A percentile compares a stretch with the other conserved stretches of the same genome.
Evolutionary conservation across 2,113 vertebrate species (phyloP).

Genomic region (Eptesicus fuscus): DNA sequence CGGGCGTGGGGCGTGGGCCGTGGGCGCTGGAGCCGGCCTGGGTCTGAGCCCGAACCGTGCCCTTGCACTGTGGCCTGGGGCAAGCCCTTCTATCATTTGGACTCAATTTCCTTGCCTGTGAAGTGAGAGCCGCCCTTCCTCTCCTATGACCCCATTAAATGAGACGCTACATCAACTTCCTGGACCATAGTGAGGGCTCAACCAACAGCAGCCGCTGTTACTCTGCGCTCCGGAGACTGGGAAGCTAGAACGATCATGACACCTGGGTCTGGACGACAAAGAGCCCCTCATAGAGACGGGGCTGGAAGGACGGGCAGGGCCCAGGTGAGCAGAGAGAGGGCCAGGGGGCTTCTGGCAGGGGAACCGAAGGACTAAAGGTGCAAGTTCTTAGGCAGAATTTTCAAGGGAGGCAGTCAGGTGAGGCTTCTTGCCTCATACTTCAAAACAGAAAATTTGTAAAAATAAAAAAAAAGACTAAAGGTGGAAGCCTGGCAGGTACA

Average conservation of each 20-base stretch:
- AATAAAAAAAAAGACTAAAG: too few relatives aligned
- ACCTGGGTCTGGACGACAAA: background rate
- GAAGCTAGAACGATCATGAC: too few relatives aligned
- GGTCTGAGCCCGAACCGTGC: background rate
- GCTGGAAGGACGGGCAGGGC: background rate
- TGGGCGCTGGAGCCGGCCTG: background rate
- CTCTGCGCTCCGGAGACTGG: background rate
- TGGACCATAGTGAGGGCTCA: background rate
- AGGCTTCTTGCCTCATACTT: too few relatives aligned
- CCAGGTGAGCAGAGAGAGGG: background rate
- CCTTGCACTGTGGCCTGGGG: accelerated
- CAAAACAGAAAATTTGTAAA: too few relatives aligned
- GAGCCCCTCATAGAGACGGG: background rate
- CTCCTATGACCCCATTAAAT: accelerated
- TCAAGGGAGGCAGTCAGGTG: too few relatives aligned
- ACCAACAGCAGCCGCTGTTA: background rate
- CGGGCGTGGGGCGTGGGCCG: background rate
- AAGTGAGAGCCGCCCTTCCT: background rate
- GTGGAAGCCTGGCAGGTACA: too few relatives aligned
- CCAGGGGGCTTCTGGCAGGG: background rate
- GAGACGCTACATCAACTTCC: background rate
- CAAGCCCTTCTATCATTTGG: background rate
- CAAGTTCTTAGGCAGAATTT: too few relatives aligned
- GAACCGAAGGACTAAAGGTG: background rate
- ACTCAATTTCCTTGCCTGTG: background rate